Conservation (phyloP, 2,888 invertebrate species). For the Isoperla grammatica region DNA sequence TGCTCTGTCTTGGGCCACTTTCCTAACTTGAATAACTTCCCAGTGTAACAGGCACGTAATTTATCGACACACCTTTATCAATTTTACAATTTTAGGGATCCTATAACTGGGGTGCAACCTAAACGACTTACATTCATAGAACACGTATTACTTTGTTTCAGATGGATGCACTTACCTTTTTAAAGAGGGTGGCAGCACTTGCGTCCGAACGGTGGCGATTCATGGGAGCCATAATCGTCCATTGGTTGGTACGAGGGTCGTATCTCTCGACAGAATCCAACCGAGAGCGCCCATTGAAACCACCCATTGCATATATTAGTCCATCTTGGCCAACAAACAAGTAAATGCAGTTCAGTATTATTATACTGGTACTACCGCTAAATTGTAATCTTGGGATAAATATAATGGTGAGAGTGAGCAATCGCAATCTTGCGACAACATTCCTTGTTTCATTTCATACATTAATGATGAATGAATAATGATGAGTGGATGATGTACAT, state of each 20-base stretch:
- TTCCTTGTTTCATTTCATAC: no score
- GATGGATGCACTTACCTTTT: conserved; percentile 48
- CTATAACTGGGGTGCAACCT: no score
- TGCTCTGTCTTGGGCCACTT: no score
- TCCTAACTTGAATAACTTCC: no score
- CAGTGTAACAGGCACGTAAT: no score
- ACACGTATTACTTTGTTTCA: conserved; percentile 11
- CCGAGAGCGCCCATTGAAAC: conserved; percentile 44
- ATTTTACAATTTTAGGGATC: no score
- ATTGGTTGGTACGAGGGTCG: conserved; percentile 37
- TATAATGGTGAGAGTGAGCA: no score
- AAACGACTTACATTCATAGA: no score
- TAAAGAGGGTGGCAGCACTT: conserved; percentile 61
- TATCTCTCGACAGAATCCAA: conserved; percentile 42
- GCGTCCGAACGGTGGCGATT: conserved; percentile 69
- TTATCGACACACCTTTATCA: no score
- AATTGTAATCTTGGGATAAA: no score
- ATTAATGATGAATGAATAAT: not conserved
- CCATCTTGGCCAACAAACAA: conserved; percentile 45
- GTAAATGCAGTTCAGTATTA: not conserved
- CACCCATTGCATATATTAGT: conserved; percentile 46
- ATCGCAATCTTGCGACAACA: no score
- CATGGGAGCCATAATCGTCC: conserved; percentile 63
- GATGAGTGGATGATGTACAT: not conserved
- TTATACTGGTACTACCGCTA: not conserved